Evolutionary conservation across 2,797 vertebrate genomes (phyloP), one percentile per base, ranked within the genome.

Genomic region (Dermochelys coriacea): DNA sequence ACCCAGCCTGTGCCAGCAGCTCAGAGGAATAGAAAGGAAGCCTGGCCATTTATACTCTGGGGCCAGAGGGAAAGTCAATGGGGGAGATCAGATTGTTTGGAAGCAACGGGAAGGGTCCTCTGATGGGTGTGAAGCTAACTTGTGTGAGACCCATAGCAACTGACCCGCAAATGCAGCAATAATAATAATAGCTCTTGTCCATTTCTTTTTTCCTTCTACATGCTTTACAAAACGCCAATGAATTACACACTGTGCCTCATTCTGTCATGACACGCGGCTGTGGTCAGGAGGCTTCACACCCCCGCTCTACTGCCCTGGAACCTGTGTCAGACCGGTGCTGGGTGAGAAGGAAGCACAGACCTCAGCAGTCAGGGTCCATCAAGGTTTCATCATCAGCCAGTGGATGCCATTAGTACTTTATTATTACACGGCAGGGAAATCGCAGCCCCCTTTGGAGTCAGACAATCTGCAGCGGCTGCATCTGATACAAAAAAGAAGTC

Each of bases 321-420:
- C 84, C 80, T 6, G n/a, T 50, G 6, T 12, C 3, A 74, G 52
- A 79, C 21, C 5, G 18, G 34, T 86, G 15, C 10, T 0, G 18
- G 2, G 29, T 1, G 12, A 84, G 71, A 78, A 55, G 45, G n/a
- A 71, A 18, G 5, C 8, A 19, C 8, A 29, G 29, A 47, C 52
- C 49, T 11, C 31, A 21, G 61, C 54, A 50, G 34, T 6, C 3
- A 1, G 75, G 5, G 3, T 71, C 8, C 47, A 45, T 0, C 0
- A 55, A 84, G 10, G 11, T 12, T 50, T 74, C 47, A 47, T 75
- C 89, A 21, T 3, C 71, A 94, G 89, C 80, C 95, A 95, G 87
- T 25, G 74, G 54, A 21, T 47, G 64, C 15, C 6, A 6, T 97
- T 97, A 97, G 97, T 97, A 96, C 27, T 98, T 98, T 97, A 97